A percentile compares a stretch with the other conserved stretches of the same genome.
Conservation (phyloP, 35 echinoderm and acorn worm genomes). For the Amphiura filiformis region DNA sequence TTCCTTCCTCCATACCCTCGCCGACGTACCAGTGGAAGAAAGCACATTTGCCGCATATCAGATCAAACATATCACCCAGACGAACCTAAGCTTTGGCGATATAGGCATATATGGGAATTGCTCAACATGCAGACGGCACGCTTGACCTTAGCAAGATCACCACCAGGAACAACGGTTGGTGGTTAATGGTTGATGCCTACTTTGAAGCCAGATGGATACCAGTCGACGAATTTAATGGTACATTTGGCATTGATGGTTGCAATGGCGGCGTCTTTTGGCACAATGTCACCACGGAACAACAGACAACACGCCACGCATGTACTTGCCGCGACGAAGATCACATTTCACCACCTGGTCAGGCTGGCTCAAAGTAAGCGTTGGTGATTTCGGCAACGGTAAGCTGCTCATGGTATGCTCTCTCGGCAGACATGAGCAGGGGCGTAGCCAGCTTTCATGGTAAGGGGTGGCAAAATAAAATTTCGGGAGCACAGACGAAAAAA, state of each 20-base stretch:
- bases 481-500: too few species aligned
- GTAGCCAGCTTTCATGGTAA: too few species aligned
- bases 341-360: slow-evolving; percentile 94
- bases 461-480: too few species aligned
- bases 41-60: slow-evolving; percentile 90
- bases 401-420: slow-evolving; percentile 92
- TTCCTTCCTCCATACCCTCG: slow-evolving; percentile 90
- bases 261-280: slow-evolving; percentile 93
- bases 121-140: slow-evolving; percentile 92
- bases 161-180: slow-evolving; percentile 80
- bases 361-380: slow-evolving; percentile 84
- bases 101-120: slow-evolving; percentile 90
- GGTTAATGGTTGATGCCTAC: slow-evolving; percentile 86
- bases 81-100: slow-evolving; percentile 92
- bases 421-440: slow-evolving; percentile 73
- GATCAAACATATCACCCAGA: slow-evolving; percentile 91
- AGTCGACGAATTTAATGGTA: slow-evolving; percentile 98
- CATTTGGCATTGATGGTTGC: slow-evolving; percentile 99
- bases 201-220: slow-evolving; percentile 92
- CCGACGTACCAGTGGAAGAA: slow-evolving; percentile 96
- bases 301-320: slow-evolving; percentile 96
- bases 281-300: slow-evolving; percentile 85
- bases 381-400: slow-evolving; percentile 86
- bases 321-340: slow-evolving; percentile 92
- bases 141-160: slow-evolving; percentile 92